These are phyloP conservation scores for Eristalinus aeneus DNA, from an alignment of 2,888 invertebrate genomes.

Conservation along the genomic window DNA sequence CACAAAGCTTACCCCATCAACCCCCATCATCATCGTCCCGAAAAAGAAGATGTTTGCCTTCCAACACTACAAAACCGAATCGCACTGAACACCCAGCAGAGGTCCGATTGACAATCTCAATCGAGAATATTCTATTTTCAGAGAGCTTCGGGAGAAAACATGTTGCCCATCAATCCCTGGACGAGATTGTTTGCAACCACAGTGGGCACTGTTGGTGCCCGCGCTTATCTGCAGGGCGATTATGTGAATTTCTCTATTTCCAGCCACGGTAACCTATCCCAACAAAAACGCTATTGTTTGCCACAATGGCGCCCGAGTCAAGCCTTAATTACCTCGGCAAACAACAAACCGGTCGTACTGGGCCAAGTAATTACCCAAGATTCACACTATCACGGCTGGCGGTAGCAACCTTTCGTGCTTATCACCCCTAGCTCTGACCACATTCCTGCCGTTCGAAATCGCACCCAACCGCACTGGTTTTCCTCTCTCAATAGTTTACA, in stretches of 20 bases:
- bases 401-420: slow-evolving; percentile 39
- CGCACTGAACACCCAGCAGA: not conserved
- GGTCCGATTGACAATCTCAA: not conserved
- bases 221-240: not conserved
- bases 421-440: slow-evolving; percentile 27
- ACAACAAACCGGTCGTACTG: slow-evolving; percentile 38
- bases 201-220: not conserved
- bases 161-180: not conserved
- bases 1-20: too few relatives aligned
- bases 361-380: slow-evolving; percentile 34
- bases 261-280: slow-evolving; percentile 48
- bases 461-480: slow-evolving; percentile 3
- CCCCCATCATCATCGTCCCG: too few relatives aligned
- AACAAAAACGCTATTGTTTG: slow-evolving; percentile 32
- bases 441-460: slow-evolving; percentile 17
- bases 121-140: not conserved
- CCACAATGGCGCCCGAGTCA: not conserved
- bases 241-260: not conserved
- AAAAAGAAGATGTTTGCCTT: too few relatives aligned
- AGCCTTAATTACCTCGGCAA: slow-evolving; percentile 29
- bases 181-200: not conserved
- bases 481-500: not conserved
- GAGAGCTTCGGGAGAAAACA: not conserved
- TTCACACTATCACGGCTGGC: slow-evolving; percentile 19
- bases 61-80: not conserved